Base-by-base conservation (phyloP, 2,113 vertebrate species). In the Odocoileus hemionus region DNA sequence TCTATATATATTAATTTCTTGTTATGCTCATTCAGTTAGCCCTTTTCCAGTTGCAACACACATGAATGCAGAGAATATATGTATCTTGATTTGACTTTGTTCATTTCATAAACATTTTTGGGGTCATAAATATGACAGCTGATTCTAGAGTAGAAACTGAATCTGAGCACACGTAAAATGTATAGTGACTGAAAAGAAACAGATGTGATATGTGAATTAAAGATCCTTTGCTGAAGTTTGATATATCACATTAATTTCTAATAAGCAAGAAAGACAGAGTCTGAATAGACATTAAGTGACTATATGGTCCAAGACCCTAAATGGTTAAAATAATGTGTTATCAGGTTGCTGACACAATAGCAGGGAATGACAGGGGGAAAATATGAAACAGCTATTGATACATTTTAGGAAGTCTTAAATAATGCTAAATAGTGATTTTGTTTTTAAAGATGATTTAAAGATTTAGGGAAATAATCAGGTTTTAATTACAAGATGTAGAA, bases 301-400 rank as follows among this genome's bases (percentile, higher is more conserved):
- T 60, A 0, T 15, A 70, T 28, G 7, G 10, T 10, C 6, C 43
- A 64, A 43, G 54, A 67, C 58, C 74, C 39, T 76, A 21, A 95
- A 89, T 21, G 4, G 33, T 94, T 43, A 80, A 88, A 95, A 91
- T 17, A 76, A 61, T 86, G 16, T 93, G 21, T 80, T 95, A 86
- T 89, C 11, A 70, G 3, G 3, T 61, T 93, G 60, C 23, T 94
- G 83, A 64, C 39, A 30, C 54, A 60, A 70, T 7, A 84, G 1
- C 39, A 96, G 52, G 6, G 1, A 13, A 94, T 28, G 79, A 92
- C 21, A 88, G 13, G 2, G 47, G 54, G 4, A 61, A 93, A 84
- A 97, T 67, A 8, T 60, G 43, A 94, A 97, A 94, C 60, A 92
- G 74, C 54, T 96, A 39, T 87, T 82, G 10, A 78, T 94, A 55